Percentiles rank a stretch among this genome's conserved stretches.
Conservation (phyloP, 2,888 invertebrate species). For the Linnaemya tessellans region DNA sequence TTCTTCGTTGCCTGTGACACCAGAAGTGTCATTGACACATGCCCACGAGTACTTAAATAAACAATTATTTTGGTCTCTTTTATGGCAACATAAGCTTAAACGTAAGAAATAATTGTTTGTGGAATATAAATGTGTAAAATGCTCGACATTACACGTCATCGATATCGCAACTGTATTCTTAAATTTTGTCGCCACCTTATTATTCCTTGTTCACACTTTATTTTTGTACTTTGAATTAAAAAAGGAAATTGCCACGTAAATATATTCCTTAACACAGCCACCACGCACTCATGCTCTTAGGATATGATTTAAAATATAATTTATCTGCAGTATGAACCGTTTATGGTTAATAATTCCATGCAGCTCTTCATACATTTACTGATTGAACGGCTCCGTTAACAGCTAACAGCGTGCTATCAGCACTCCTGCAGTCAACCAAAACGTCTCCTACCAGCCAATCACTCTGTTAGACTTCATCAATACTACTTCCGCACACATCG, state of each 20-base stretch:
- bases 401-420: slow-evolving; percentile 64
- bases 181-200: background rate
- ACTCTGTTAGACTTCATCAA: slow-evolving; percentile 17
- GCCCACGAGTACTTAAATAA: background rate
- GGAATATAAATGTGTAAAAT: background rate
- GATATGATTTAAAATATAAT: background rate
- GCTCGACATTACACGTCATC: slow-evolving; percentile 9
- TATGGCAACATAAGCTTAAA: background rate
- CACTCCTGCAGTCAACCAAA: slow-evolving; percentile 29
- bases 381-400: slow-evolving; percentile 62
- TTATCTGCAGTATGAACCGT: background rate
- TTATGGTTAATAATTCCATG: slow-evolving; percentile 58
- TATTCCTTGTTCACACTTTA: slow-evolving; percentile 4
- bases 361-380: slow-evolving; percentile 57
- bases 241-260: slow-evolving; percentile 41
- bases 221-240: background rate
- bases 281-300: background rate
- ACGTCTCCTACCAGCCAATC: slow-evolving; percentile 19
- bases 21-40: background rate
- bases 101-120: background rate
- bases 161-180: slow-evolving; percentile 18
- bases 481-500: background rate
- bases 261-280: slow-evolving; percentile 8
- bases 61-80: background rate
- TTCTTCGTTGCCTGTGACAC: background rate